phyloP scores from a whole-genome alignment of 2,797 vertebrate species.

The Phoxinus dragarum region DNA sequence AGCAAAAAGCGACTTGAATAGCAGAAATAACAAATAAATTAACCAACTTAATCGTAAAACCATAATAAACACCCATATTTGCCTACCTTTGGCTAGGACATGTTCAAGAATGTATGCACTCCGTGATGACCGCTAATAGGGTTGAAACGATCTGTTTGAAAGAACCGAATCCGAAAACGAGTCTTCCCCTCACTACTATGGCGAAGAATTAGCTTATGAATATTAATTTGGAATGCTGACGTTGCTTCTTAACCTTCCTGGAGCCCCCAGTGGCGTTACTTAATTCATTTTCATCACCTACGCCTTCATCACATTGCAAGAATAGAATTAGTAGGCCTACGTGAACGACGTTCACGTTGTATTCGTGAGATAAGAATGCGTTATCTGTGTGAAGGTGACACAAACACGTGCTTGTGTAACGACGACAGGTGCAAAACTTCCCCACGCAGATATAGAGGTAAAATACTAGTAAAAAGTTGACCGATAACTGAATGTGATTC shows the following conservation, averaged over 20 bases:
- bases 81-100: not conserved
- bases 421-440: not conserved
- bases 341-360: not conserved
- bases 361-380: not conserved
- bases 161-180: not conserved
- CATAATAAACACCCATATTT: not conserved
- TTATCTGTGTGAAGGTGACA: constrained; percentile 18
- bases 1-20: not conserved
- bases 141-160: not conserved
- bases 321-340: not conserved
- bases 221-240: not conserved
- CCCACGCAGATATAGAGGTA: not conserved
- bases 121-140: not conserved
- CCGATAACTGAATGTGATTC: not conserved
- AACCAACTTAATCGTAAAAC: not conserved
- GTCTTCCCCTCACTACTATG: not conserved
- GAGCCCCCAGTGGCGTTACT: no score
- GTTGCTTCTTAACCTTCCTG: not conserved
- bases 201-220: not conserved
- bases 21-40: not conserved
- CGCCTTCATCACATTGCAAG: not conserved
- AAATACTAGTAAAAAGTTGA: not conserved
- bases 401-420: constrained; percentile 20
- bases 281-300: constrained; percentile 13
- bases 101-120: no score